These are phyloP conservation scores for Falco biarmicus DNA, from an alignment of 2,797 vertebrate species.

Conservation along the genomic window DNA sequence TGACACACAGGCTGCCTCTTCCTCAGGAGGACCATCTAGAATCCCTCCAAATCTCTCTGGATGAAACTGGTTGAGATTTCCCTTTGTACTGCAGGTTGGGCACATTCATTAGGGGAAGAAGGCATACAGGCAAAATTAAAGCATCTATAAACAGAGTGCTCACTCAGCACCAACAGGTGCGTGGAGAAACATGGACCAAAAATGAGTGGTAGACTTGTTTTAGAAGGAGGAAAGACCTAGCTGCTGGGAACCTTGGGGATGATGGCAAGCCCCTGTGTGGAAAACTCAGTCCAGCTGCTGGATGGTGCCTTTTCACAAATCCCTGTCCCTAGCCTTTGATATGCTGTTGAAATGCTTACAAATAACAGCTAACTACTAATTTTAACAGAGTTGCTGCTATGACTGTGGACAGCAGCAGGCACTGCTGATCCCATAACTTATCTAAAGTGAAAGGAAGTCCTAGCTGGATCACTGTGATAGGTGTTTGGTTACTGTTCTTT, in stretches of 20 bases:
- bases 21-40: neutral
- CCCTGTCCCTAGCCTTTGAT: rapidly evolving
- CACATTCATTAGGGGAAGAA: neutral
- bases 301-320: neutral
- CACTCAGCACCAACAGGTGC: neutral
- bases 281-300: neutral
- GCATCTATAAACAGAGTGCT: neutral
- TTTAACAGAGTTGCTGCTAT: neutral
- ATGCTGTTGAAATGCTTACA: neutral
- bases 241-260: neutral
- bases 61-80: neutral
- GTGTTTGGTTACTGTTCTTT: neutral
- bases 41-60: neutral
- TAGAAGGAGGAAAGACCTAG: neutral
- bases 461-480: neutral
- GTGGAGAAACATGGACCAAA: neutral
- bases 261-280: neutral
- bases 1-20: neutral
- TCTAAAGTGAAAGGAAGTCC: neutral
- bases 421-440: neutral
- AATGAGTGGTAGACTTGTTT: neutral
- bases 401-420: neutral
- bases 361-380: neutral
- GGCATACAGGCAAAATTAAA: neutral
- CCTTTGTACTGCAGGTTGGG: neutral